Conservation (phyloP, 2,888 invertebrate species). For the Drosophila neonasuta region DNA sequence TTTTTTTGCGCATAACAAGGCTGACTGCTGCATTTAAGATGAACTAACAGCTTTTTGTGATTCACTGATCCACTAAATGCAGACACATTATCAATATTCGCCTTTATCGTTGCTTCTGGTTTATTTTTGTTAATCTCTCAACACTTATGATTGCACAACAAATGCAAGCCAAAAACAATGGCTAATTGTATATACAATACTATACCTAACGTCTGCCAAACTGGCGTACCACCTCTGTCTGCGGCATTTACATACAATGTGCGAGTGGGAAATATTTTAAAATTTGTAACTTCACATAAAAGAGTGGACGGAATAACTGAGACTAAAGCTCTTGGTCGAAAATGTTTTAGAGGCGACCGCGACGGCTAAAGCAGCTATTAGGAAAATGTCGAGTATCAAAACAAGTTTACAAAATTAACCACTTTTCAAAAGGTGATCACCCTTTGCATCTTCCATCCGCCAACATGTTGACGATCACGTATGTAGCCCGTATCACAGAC, state of each 20-base stretch:
- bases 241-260: constrained; percentile 66
- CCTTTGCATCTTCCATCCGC: constrained; percentile 36
- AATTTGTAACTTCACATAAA: constrained; percentile 50
- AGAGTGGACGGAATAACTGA: constrained; percentile 45
- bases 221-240: constrained; percentile 29
- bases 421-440: constrained; percentile 28
- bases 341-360: constrained; percentile 5
- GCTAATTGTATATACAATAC: constrained; percentile 16
- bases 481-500: constrained; percentile 21
- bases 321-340: constrained; percentile 6
- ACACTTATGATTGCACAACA: constrained; percentile 22
- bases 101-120: constrained; percentile 33
- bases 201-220: constrained; percentile 9
- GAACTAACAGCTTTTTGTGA: not conserved
- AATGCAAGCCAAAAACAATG: constrained; percentile 41
- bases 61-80: constrained; percentile 5
- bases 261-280: constrained; percentile 53
- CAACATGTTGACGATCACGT: constrained; percentile 50
- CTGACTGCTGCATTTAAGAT: constrained; percentile 6
- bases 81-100: constrained; percentile 23
- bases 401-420: constrained; percentile 64
- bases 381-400: constrained; percentile 53
- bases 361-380: constrained; percentile 14
- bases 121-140: constrained; percentile 37
- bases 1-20: not conserved